Conservation (phyloP, 2,113 vertebrate species). For the Morphnarchus princeps region DNA sequence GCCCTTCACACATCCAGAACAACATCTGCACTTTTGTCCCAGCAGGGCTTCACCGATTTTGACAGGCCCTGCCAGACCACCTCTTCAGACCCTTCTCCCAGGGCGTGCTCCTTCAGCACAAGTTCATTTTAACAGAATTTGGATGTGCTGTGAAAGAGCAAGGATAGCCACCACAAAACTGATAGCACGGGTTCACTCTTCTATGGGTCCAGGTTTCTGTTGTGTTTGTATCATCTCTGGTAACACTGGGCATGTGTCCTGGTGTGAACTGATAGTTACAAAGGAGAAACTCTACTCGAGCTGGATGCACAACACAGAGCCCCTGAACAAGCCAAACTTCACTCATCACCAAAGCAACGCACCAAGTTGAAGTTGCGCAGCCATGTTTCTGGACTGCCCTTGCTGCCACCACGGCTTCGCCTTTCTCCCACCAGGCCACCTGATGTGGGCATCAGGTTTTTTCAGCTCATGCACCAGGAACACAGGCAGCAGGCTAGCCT, state of each 20-base stretch:
- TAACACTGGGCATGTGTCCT: background rate
- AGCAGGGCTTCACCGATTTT: background rate
- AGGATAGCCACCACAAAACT: background rate
- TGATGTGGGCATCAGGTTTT: background rate
- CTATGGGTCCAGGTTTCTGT: background rate
- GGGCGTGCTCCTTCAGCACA: background rate
- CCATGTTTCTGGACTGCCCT: background rate
- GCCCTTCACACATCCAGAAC: background rate
- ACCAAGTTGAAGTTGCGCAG: background rate
- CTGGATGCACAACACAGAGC: background rate
- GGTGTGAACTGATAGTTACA: background rate
- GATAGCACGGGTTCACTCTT: background rate
- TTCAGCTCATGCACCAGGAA: background rate
- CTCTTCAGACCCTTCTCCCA: background rate
- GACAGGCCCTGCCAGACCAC: background rate
- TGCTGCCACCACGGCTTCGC: background rate
- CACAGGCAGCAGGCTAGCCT: background rate
- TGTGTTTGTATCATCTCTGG: background rate
- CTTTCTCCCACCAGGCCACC: background rate
- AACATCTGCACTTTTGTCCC: background rate
- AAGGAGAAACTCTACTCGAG: background rate
- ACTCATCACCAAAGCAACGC: background rate
- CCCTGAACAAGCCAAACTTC: background rate
- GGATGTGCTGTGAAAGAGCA: background rate
- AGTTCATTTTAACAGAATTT: background rate